Evolutionary conservation across 1,140 invertebrate species (phyloP).

Genomic region (Macrostomum lignano): DNA sequence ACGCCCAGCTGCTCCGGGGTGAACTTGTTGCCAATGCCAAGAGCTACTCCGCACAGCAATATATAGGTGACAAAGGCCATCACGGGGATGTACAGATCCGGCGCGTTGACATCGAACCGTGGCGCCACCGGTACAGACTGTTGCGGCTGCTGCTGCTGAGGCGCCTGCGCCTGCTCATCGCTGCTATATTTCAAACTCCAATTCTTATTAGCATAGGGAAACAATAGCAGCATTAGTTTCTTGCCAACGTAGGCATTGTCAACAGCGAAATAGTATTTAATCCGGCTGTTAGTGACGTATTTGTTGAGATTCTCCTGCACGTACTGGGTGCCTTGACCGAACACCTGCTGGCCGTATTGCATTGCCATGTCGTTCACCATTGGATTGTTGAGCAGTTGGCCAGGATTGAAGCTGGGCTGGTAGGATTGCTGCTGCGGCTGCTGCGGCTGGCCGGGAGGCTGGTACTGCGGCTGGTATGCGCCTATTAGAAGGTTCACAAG

Average conservation of each 20-base stretch:
- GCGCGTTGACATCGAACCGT: conserved; percentile 78
- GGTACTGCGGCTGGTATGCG: no score
- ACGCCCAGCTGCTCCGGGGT: conserved; percentile 74
- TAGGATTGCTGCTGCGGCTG: no score
- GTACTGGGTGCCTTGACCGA: no score
- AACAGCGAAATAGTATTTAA: conserved; percentile 95
- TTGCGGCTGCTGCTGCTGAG: background rate
- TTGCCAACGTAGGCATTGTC: conserved; percentile 73
- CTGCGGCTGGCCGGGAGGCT: no score
- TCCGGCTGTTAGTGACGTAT: conserved; percentile 56
- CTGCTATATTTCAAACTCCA: conserved; percentile 13
- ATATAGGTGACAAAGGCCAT: conserved; percentile 96
- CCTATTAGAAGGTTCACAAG: no score
- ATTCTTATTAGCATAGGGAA: conserved; percentile 73
- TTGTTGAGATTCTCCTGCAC: no score
- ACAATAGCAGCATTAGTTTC: conserved; percentile 62
- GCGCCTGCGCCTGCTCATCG: background rate
- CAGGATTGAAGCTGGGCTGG: no score
- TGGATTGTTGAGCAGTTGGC: no score
- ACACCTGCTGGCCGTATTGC: no score
- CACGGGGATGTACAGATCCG: conserved; percentile 81
- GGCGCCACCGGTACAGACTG: conserved; percentile 79
- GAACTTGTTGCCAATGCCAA: conserved; percentile 50
- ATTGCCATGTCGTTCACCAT: no score
- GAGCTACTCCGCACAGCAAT: conserved; percentile 54